A percentile compares a stretch with the other conserved stretches of the same genome.
Evolutionary conservation across 1,140 invertebrate species (phyloP).

Genomic region (Euwallacea fornicatus): DNA sequence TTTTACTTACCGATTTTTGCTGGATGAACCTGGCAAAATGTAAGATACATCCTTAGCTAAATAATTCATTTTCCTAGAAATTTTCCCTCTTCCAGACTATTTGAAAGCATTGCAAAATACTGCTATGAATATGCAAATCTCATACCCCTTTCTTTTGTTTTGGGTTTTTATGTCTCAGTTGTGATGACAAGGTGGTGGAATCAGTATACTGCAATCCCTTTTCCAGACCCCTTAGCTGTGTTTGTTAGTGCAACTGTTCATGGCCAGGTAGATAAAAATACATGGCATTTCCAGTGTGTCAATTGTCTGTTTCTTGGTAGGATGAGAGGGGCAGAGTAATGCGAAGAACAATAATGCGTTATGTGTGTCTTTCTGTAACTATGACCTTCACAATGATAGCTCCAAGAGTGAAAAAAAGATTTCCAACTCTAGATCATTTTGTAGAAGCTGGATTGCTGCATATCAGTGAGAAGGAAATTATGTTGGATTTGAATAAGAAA

Average conservation of each 20-base stretch:
- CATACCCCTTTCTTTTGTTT: slow-evolving; percentile 72
- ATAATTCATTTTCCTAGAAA: slow-evolving; percentile 56
- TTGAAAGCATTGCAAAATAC: slow-evolving; percentile 67
- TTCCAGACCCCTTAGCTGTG: slow-evolving; percentile 81
- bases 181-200: slow-evolving; percentile 95
- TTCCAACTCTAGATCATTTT: slow-evolving; percentile 77
- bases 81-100: slow-evolving; percentile 66
- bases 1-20: slow-evolving; percentile 61
- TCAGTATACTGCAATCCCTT: slow-evolving; percentile 84
- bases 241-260: slow-evolving; percentile 78
- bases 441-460: slow-evolving; percentile 74
- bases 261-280: slow-evolving; percentile 50
- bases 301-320: slow-evolving; percentile 45
- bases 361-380: slow-evolving; percentile 68
- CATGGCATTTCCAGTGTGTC: not conserved
- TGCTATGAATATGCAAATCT: slow-evolving; percentile 71
- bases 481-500: slow-evolving; percentile 68
- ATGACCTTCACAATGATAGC: slow-evolving; percentile 71
- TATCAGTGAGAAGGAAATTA: slow-evolving; percentile 70
- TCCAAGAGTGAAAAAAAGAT: slow-evolving; percentile 76
- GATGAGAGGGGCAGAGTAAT: slow-evolving; percentile 77
- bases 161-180: slow-evolving; percentile 81
- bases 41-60: slow-evolving; percentile 49
- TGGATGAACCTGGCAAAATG: slow-evolving; percentile 61
- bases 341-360: slow-evolving; percentile 73